Conservation (phyloP, 2,113 vertebrate genomes). For the Talpa occidentalis region DNA sequence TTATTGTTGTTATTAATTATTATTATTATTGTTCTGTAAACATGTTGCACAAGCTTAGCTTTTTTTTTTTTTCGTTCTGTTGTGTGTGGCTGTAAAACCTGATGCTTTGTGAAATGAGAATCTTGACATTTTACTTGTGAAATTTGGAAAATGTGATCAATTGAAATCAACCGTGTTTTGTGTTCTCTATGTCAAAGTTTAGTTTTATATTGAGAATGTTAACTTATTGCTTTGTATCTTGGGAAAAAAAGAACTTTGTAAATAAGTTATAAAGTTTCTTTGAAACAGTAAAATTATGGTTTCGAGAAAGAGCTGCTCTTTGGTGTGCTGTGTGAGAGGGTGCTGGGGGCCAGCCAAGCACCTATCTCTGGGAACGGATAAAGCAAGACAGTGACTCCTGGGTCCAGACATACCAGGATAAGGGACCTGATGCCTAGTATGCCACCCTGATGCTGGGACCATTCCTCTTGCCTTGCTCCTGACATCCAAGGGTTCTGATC, state of each 20-base stretch:
- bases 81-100: conserved; percentile 93
- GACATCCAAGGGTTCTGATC: not conserved
- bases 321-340: conserved; percentile 53
- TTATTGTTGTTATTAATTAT: conserved; percentile 76
- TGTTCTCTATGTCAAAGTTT: conserved; percentile 96
- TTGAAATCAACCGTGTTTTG: conserved; percentile 93
- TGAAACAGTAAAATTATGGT: conserved; percentile 97
- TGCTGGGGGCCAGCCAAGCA: accelerated
- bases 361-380: not conserved
- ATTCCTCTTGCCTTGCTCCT: not conserved
- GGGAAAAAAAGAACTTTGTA: conserved; percentile 91
- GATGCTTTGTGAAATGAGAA: conserved; percentile 94
- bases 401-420: not conserved
- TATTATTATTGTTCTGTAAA: conserved; percentile 89
- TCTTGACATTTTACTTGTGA: conserved; percentile 92
- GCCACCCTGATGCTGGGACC: not conserved
- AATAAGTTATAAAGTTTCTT: conserved; percentile 95
- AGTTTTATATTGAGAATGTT: conserved; percentile 99
- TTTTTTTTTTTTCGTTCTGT: conserved; percentile 82
- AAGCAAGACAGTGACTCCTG: not conserved
- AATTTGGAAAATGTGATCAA: conserved; percentile 90
- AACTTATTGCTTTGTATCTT: conserved; percentile 97
- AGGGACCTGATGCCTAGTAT: not conserved
- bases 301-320: conserved; percentile 88
- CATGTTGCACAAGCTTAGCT: conserved; percentile 91